These are phyloP conservation scores for Cyaniris semiargus DNA, from an alignment of 2,888 invertebrate genomes.

Conservation along the genomic window DNA sequence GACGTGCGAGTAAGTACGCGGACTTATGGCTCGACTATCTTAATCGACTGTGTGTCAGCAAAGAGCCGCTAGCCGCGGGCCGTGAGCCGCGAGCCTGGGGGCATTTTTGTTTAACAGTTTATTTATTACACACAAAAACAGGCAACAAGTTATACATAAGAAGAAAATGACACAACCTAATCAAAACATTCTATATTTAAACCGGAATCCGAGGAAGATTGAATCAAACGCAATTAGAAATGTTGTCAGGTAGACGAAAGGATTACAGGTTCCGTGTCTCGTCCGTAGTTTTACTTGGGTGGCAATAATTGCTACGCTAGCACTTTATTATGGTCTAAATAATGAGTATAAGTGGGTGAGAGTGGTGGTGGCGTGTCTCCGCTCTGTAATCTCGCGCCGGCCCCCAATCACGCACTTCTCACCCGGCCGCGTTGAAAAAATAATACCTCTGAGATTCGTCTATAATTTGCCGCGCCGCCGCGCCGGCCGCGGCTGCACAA, in stretches of 20 bases:
- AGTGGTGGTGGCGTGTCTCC: constrained; percentile 71
- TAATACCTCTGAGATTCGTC: constrained; percentile 77
- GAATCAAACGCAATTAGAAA: constrained; percentile 24
- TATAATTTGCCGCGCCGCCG: constrained; percentile 65
- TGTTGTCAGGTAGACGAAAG: constrained; percentile 31
- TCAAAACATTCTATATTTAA: constrained; percentile 13
- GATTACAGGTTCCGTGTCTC: constrained; percentile 38
- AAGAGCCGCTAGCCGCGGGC: too few relatives aligned
- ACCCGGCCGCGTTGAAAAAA: constrained; percentile 80
- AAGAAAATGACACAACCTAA: not conserved
- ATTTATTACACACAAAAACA: not conserved
- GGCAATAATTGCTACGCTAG: constrained; percentile 70
- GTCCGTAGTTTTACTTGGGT: constrained; percentile 53
- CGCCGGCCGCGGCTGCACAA: constrained; percentile 43
- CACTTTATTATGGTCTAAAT: constrained; percentile 76
- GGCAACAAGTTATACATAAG: not conserved
- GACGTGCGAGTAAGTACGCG: too few relatives aligned
- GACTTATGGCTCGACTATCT: too few relatives aligned
- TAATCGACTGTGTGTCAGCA: too few relatives aligned
- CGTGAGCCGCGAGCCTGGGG: too few relatives aligned
- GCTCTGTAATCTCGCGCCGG: constrained; percentile 75
- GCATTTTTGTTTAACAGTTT: too few relatives aligned
- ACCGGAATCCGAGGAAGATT: constrained; percentile 18
- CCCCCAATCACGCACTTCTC: constrained; percentile 79
- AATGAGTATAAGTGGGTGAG: constrained; percentile 72